A percentile compares a stretch with the other conserved stretches of the same genome.
Conservation (phyloP, 2,113 vertebrate species). For the Pardalotus punctatus region DNA sequence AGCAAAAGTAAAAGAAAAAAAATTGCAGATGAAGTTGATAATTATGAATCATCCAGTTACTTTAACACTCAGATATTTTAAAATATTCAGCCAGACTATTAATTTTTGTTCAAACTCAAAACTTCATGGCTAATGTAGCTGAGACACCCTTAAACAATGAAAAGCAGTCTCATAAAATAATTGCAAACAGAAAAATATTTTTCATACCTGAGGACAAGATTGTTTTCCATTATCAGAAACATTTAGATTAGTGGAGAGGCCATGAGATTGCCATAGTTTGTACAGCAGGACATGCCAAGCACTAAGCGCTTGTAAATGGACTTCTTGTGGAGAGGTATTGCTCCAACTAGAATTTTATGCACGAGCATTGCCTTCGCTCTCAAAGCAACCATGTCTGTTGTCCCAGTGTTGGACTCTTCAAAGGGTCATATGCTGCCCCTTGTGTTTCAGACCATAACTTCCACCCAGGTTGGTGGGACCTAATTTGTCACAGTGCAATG, state of each 20-base stretch:
- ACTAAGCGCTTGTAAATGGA: neutral
- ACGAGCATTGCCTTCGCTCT: neutral
- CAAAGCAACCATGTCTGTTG: neutral
- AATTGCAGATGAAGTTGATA: neutral
- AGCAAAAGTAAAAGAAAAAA: neutral
- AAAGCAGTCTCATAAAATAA: neutral
- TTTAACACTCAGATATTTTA: neutral
- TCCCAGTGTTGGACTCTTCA: neutral
- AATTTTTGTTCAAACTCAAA: neutral
- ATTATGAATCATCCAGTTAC: conserved; percentile 16
- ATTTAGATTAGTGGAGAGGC: neutral
- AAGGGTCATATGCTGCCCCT: neutral
- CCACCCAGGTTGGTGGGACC: rapidly evolving
- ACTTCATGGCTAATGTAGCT: neutral
- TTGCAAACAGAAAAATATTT: neutral
- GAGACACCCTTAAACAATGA: neutral
- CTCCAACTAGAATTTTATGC: neutral
- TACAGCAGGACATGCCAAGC: neutral
- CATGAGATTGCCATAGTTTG: neutral
- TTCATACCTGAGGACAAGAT: neutral
- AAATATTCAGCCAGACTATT: neutral
- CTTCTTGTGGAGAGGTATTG: neutral
- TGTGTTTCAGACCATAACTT: neutral
- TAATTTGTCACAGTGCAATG: neutral
- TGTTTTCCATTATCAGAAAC: neutral